Base-by-base conservation (phyloP, 2,888 invertebrate genomes). In the Watsonalla binaria region DNA sequence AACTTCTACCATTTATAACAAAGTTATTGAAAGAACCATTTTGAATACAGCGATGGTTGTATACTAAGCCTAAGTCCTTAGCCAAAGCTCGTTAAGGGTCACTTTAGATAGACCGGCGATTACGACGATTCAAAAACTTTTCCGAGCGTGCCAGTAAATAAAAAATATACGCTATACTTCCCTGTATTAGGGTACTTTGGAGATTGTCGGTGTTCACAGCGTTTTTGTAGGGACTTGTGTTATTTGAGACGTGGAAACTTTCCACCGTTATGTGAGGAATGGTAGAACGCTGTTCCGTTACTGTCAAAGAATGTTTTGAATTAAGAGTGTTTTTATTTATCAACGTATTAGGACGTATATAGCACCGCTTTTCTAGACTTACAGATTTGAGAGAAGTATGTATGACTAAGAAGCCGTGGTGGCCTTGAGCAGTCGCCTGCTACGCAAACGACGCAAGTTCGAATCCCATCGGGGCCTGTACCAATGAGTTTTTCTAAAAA, bases 51-150 rank as follows among this genome's bases (percentile, higher is more conserved):
- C 5, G 9, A 42, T 6, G 11, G 8, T 9, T 49, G 39, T 49
- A 37, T 14, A 49, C 34, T 0, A 14, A 37, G 14, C 39, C 39
- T 35, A 49, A 49, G 35, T 39, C 14, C 49, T 13, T 35, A 37
- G 47, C 53, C 58, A 59, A 59, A 62, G 62, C 68, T 70, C 70
- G 63, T 69, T 70, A 70, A 56, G 66, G 66, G 70, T 70, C 64
- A 66, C 66, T 65, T 64, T 66, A 70, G 66, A 68, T 65, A 61
- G 61, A 60, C 61, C 55, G 56, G 53, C 70, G 66, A 70, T 70
- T 69, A 70, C 63, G 59, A 55, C 65, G 57, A 61, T 68, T 62
- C 62, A 60, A 62, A 57, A 65, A 67, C 53, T 70, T 66, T 57
- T 53, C 11, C 42, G 11, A 11, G 9, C 42, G 42, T 42, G 42